Evolutionary conservation across 64 coral and sea anemone species (phyloP), one percentile per base, ranked within the genome.

Genomic region (Actinia equina): DNA sequence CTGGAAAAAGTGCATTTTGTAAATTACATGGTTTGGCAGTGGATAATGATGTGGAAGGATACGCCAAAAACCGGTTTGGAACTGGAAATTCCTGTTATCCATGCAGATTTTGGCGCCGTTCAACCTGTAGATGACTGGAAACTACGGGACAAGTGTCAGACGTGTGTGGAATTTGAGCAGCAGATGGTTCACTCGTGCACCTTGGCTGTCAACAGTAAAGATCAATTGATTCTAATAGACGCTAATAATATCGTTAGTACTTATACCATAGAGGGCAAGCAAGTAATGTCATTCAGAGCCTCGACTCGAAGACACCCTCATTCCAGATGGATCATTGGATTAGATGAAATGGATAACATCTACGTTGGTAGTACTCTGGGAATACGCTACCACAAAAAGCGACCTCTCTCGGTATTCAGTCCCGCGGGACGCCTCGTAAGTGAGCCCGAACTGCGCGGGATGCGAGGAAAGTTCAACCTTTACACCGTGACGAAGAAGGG

Each of bases 401-500:
- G 83, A 2, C 83, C 83, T 53, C 52, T 85, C 7, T 85, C 83
- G 15, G 23, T 85, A 18, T 85, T 85, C 83, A 85, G 30, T 53
- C 26, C 51, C 30, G 30, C 52, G 30, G 83, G 83, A 58, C 20
- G 9, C 22, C 83, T 85, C 11, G 18, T 85, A 19, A 26, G 30
- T 17, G 83, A 85, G 23, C 83, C 83, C 55, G 83, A 85, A 53
- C 17, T 85, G 17, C 51, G 20, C 30, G 51, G 83, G 45, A 60
- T 41, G 10, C 30, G 55, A 4, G 83, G 83, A 3, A 25, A 30
- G 23, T 85, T 41, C 26, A 44, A 85, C 37, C 83, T 85, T 2
- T 85, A 85, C 23, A 53, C 83, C 37, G 83, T 85, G 83, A 85
- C 83, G 19, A 85, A 63, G 83, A 58, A n/a, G 19, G 83, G 53